Percentiles rank a stretch among this genome's conserved stretches.
These are phyloP conservation scores for Drosophila maculinotata DNA, from an alignment of 2,888 invertebrate genomes.

Conservation along the genomic window DNA sequence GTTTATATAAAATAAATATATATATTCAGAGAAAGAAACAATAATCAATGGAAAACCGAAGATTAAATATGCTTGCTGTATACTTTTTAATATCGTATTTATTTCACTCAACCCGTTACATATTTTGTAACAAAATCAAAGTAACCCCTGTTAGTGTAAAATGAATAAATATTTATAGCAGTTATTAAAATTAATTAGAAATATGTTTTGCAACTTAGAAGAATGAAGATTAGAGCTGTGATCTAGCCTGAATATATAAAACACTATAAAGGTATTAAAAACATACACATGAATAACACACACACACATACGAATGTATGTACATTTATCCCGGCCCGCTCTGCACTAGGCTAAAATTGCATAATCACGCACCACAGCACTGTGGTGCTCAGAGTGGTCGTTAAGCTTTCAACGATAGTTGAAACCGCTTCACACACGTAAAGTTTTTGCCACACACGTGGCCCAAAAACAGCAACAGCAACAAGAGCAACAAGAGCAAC, in stretches of 20 bases:
- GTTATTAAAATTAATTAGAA: too few relatives aligned
- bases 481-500: conserved; percentile 23
- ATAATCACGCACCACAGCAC: conserved; percentile 53
- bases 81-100: too few relatives aligned
- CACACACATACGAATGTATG: conserved; percentile 2
- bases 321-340: conserved; percentile 16
- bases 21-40: too few relatives aligned
- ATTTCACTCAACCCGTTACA: too few relatives aligned
- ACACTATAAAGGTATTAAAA: too few relatives aligned
- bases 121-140: too few relatives aligned
- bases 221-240: background rate
- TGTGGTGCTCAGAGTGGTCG: conserved; percentile 62
- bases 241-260: background rate
- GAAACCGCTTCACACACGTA: conserved; percentile 30
- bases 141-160: too few relatives aligned
- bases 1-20: too few relatives aligned
- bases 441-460: conserved; percentile 52
- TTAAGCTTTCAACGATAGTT: conserved; percentile 63
- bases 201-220: too few relatives aligned
- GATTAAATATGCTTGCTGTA: too few relatives aligned
- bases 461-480: conserved; percentile 8
- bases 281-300: background rate
- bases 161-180: background rate
- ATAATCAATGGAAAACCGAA: too few relatives aligned
- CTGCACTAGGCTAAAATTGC: conserved; percentile 39